Conservation (phyloP, 1,140 invertebrate genomes). For the Cotesia vestalis region DNA sequence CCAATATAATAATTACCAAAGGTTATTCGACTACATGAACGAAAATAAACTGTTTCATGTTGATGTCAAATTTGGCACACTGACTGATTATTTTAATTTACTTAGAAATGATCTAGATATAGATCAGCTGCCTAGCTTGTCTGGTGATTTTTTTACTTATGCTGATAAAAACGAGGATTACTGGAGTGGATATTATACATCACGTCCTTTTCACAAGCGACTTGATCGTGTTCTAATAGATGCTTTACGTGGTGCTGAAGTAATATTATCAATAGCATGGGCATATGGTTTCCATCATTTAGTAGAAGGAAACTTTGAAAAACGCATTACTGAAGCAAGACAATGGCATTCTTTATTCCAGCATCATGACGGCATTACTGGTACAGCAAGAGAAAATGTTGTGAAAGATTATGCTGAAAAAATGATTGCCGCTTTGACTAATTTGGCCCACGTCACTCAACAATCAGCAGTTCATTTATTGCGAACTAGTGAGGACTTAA, state of each 20-base stretch:
- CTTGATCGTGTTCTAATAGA: slow-evolving; percentile 86
- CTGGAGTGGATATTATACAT: slow-evolving; percentile 98
- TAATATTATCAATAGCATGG: slow-evolving; percentile 79
- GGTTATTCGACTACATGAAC: slow-evolving; percentile 95
- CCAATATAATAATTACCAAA: slow-evolving; percentile 93
- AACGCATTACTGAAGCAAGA: slow-evolving; percentile 76
- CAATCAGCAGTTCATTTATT: slow-evolving; percentile 58
- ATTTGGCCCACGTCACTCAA: slow-evolving; percentile 60
- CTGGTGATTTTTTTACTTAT: slow-evolving; percentile 99
- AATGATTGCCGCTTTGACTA: slow-evolving; percentile 64
- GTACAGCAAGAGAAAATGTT: slow-evolving; percentile 91
- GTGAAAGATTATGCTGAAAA: slow-evolving; percentile 91
- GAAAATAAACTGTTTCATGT: slow-evolving; percentile 81
- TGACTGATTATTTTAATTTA: slow-evolving; percentile 92
- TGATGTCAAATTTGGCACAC: slow-evolving; percentile 92
- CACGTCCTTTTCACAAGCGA: slow-evolving; percentile 93
- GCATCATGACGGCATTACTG: slow-evolving; percentile 97
- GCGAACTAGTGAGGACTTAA: slow-evolving; percentile 46
- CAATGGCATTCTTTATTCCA: slow-evolving; percentile 89
- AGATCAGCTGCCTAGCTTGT: slow-evolving; percentile 80
- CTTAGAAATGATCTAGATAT: slow-evolving; percentile 72
- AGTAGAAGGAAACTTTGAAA: slow-evolving; percentile 58
- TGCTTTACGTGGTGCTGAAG: slow-evolving; percentile 80
- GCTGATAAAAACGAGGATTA: slow-evolving; percentile 97
- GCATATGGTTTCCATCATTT: slow-evolving; percentile 53